Evolutionary conservation across 2,113 vertebrate genomes (phyloP), one percentile per base, ranked within the genome.

Genomic region (Tretioscincus oriximinensis): DNA sequence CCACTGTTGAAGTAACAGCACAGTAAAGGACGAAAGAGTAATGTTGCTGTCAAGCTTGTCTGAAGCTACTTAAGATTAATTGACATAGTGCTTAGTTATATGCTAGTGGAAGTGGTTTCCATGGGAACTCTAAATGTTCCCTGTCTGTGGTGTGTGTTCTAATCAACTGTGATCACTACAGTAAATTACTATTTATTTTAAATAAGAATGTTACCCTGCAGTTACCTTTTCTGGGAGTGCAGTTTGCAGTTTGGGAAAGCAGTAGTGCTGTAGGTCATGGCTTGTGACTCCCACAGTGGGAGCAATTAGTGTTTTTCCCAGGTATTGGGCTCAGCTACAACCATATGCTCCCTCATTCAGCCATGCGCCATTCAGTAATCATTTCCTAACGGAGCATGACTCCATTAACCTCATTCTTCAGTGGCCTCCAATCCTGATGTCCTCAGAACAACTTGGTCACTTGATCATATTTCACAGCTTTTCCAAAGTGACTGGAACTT

Each of bases 111-210:
- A 81, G 61, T 21, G 1, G 71, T 89, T 81, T n/a, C 85, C 78
- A 82, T 89, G 80, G 88, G 69, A 81, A 84, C 85, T 20, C 24
- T 51, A 81, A 67, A 78, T 77, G 80, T 45, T 71, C 76, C 51
- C 41, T 69, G 65, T 68, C 14, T 28, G 29, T 75, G 41, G 73
- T 64, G 22, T 51, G 49, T 65, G 29, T 60, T 54, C 67, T 74
- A 31, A 77, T 63, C 47, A 41, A 18, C 63, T 76, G 47, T 35
- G 31, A 14, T 41, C 64, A 79, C 80, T 28, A 58, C 11, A 73
- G 31, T 74, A 47, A 41, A 70, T 80, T 54, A 49, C 6, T 6
- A 54, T 83, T 82, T 74, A 58, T 73, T 73, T 77, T 74, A 66
- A 73, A 67, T 72, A 51, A 78, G 73, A 70, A 80, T 29, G 14